Conservation (phyloP, 1,140 invertebrate species). For the Hesperophylax magnus region DNA sequence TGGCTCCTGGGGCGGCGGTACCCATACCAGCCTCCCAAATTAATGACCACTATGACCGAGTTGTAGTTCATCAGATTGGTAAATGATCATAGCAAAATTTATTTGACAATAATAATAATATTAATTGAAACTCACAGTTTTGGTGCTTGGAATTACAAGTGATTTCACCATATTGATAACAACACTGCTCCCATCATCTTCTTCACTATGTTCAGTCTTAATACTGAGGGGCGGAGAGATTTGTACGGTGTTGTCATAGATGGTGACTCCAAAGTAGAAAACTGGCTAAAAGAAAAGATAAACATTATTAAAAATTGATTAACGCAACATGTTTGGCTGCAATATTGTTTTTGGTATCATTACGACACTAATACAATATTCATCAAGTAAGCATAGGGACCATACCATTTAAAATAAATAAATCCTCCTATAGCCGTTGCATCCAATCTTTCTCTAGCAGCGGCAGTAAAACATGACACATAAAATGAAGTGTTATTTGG, state of each 20-base stretch:
- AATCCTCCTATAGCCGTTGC: too few species aligned
- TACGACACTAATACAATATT: not conserved
- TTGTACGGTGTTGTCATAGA: not conserved
- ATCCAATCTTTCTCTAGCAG: too few species aligned
- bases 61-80: too few species aligned
- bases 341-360: not conserved
- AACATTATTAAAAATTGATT: not conserved
- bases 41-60: too few species aligned
- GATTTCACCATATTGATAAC: constrained; percentile 10
- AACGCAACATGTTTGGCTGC: too few species aligned
- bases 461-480: too few species aligned
- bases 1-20: too few species aligned
- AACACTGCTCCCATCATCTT: not conserved
- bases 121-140: constrained; percentile 16
- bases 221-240: constrained; percentile 22
- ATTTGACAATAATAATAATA: constrained; percentile 14
- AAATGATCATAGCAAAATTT: not conserved
- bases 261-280: constrained; percentile 25
- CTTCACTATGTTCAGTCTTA: constrained; percentile 13
- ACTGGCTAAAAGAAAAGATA: not conserved
- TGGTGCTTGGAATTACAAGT: not conserved
- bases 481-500: too few species aligned
- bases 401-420: too few species aligned
- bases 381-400: not conserved
- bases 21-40: too few species aligned